Conservation (phyloP, 2,797 vertebrate species). For the Enteromius unitaeniatus region DNA sequence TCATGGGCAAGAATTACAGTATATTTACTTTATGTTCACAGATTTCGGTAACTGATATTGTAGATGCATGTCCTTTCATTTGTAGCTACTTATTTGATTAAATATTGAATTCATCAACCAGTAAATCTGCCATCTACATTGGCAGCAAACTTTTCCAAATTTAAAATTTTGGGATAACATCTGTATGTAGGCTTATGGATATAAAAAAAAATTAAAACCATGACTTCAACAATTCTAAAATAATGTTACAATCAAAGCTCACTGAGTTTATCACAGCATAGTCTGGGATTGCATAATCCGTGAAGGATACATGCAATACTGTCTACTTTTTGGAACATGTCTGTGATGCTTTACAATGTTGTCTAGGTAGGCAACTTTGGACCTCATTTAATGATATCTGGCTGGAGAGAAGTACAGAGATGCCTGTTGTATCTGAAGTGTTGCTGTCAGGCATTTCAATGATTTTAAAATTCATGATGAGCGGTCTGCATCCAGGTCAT, state of each 20-base stretch:
- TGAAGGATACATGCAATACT: not conserved
- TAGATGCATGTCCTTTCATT: not conserved
- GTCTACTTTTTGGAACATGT: not conserved
- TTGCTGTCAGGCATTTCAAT: not conserved
- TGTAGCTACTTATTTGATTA: not conserved
- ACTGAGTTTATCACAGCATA: not conserved
- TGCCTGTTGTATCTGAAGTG: not conserved
- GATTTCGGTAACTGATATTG: not conserved
- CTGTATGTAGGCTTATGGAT: not conserved
- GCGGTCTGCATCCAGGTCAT: not conserved
- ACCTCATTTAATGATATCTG: not conserved
- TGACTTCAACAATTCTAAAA: not conserved
- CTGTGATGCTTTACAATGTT: not conserved
- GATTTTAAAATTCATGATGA: constrained; percentile 30
- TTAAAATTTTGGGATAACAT: not conserved
- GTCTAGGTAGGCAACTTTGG: not conserved
- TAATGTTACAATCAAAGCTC: not conserved
- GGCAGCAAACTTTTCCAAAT: not conserved
- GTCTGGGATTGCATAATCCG: not conserved
- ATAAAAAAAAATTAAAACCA: not conserved
- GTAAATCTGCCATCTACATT: not conserved
- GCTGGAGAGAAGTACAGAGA: not conserved
- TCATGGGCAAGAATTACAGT: not conserved
- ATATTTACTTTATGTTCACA: constrained; percentile 1
- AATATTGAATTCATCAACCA: not conserved